These are phyloP conservation scores for Lordiphosa clarofinis DNA, from an alignment of 1,140 invertebrate species.

Conservation along the genomic window DNA sequence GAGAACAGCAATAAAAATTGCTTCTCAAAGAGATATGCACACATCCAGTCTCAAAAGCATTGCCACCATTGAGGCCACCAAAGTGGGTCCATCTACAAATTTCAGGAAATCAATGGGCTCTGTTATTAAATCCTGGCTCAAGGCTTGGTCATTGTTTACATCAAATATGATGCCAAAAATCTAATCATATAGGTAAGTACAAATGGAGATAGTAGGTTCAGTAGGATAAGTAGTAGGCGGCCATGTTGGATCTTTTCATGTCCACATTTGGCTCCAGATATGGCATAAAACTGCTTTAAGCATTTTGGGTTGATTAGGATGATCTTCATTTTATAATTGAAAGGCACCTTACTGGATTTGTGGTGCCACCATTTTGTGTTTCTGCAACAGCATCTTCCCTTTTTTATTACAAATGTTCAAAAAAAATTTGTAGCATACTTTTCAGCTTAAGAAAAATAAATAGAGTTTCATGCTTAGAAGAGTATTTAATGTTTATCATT, in stretches of 20 bases:
- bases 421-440: too few relatives aligned
- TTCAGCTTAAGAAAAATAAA: too few relatives aligned
- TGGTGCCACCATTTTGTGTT: too few relatives aligned
- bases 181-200: slow-evolving; percentile 14
- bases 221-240: neutral
- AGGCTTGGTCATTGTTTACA: slow-evolving; percentile 22
- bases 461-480: neutral
- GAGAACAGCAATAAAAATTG: slow-evolving; percentile 44
- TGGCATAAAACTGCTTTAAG: too few relatives aligned
- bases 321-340: too few relatives aligned
- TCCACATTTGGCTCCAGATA: too few relatives aligned
- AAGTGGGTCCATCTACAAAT: slow-evolving; percentile 16
- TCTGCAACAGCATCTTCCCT: too few relatives aligned
- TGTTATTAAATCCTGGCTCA: slow-evolving; percentile 16
- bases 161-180: slow-evolving; percentile 49
- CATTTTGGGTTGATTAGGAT: too few relatives aligned
- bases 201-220: slow-evolving; percentile 43
- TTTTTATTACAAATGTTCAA: too few relatives aligned
- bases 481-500: neutral
- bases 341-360: too few relatives aligned
- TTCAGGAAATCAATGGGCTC: slow-evolving; percentile 53
- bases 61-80: slow-evolving; percentile 49
- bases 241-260: too few relatives aligned
- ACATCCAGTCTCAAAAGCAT: slow-evolving; percentile 5
- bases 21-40: slow-evolving; percentile 23